Base-by-base conservation (phyloP, 2,797 vertebrate genomes). In the Cetoscarus ocellatus region DNA sequence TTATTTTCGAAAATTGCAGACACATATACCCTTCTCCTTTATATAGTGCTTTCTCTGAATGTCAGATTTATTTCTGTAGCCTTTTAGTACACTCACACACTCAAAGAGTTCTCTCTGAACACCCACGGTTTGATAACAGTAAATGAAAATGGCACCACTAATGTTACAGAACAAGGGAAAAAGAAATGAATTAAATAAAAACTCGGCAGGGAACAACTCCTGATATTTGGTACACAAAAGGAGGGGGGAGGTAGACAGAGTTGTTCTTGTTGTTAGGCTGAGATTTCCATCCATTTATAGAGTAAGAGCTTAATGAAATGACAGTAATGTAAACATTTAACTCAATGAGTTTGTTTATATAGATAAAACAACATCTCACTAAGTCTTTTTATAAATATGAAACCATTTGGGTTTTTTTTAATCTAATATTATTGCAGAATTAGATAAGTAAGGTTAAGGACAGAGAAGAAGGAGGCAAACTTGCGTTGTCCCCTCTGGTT, bases 71-170 rank as follows among this genome's bases (percentile, higher is more conserved):
- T 74, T 79, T 53, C 49, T 56, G 34, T 1, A 10, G 53, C 34
- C 14, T 50, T 63, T 62, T 36, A 47, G 54, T 39, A 39, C 53
- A 42, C 56, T 68, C 9, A 73, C 50, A 77, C 57, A 54, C 61
- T 56, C 61, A 15, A 48, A 55, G 58, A 58, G 61, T 55, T 69
- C 67, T 18, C 52, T 53, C 50, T 65, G 50, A 74, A 80, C 6
- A 5, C 67, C 77, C 62, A 67, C 59, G 19, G 35, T 70, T 57
- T 75, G 43, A 77, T 67, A 64, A 76, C 60, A 35, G 48, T 48
- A 49, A 81, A 81, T 81, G 61, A 72, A 79, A 84, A 77, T 53
- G 48, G 50, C 58, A 53, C 34, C 5, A 14, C 50, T 82, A 65
- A 77, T 73, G 62, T 75, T 69, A 4, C 15, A 63, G 73, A 66